These are phyloP conservation scores for Apodemia duryi DNA, from an alignment of 2,888 invertebrate genomes.

Conservation along the genomic window DNA sequence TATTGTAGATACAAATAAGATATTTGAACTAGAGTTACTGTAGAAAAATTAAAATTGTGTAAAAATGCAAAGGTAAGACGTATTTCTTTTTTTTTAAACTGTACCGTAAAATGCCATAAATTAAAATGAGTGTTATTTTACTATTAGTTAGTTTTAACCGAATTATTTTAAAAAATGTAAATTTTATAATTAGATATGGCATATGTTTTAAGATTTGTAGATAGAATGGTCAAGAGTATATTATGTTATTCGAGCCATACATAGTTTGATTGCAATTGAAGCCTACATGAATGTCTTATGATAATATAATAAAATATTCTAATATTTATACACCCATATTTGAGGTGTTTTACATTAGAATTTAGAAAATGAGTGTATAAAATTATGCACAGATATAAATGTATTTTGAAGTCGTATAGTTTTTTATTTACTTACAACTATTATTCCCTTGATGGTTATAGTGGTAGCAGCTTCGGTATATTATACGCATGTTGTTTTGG, in stretches of 20 bases:
- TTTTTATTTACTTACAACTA: constrained; percentile 29
- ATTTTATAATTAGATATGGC: constrained; percentile 12
- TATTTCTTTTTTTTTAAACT: not conserved
- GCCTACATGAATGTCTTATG: constrained; percentile 77
- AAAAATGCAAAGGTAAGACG: not conserved
- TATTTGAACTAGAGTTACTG: not conserved
- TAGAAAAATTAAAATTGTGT: not conserved
- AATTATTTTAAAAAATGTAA: constrained; percentile 13
- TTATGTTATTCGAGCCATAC: constrained; percentile 65
- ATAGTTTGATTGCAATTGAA: constrained; percentile 42
- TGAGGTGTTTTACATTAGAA: constrained; percentile 64
- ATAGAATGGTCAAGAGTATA: constrained; percentile 39
- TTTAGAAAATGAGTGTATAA: constrained; percentile 60
- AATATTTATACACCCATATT: constrained; percentile 52
- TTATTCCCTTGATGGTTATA: not conserved
- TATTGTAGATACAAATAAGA: not conserved
- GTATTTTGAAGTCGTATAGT: constrained; percentile 55
- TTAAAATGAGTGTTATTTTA: constrained; percentile 5
- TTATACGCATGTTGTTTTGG: too few relatives aligned
- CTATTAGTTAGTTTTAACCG: not conserved
- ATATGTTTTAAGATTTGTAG: constrained; percentile 20
- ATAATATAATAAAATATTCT: constrained; percentile 44
- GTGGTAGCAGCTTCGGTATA: too few relatives aligned
- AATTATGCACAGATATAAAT: constrained; percentile 75
- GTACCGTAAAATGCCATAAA: constrained; percentile 3